A percentile compares a stretch with the other conserved stretches of the same genome.
Conservation (phyloP, 1,140 invertebrate genomes). For the Polypedilum vanderplanki region DNA sequence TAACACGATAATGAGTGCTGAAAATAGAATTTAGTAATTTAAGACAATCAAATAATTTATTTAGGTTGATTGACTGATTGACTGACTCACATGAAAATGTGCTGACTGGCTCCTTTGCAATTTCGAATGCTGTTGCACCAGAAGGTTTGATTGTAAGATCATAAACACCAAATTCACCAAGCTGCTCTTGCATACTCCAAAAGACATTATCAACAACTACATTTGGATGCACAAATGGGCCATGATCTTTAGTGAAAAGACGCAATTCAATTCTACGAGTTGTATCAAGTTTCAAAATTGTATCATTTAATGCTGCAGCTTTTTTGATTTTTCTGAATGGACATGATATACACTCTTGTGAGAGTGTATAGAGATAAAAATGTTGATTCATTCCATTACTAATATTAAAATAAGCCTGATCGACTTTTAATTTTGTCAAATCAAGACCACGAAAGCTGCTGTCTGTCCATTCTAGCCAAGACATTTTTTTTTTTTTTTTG, state of each 20-base stretch:
- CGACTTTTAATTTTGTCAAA: conserved; percentile 34
- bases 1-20: not conserved
- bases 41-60: too few relatives aligned
- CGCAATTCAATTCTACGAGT: conserved; percentile 40
- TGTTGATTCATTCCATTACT: conserved; percentile 31
- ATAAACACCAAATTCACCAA: conserved; percentile 70
- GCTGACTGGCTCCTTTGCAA: not conserved
- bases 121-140: not conserved
- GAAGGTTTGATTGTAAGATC: conserved; percentile 48
- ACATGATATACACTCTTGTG: conserved; percentile 45
- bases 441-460: not conserved
- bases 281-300: conserved; percentile 42
- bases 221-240: conserved; percentile 37
- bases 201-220: conserved; percentile 37
- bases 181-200: conserved; percentile 51
- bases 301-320: conserved; percentile 32
- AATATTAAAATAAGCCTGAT: conserved; percentile 38
- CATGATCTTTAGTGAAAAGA: conserved; percentile 40
- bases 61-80: too few relatives aligned
- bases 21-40: not conserved
- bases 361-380: conserved; percentile 37
- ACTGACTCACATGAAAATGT: not conserved
- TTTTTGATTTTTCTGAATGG: conserved; percentile 45
- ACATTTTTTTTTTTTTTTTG: not conserved
- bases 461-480: conserved; percentile 7